phyloP scores from a whole-genome alignment of 1,140 invertebrate species.

The Euura saliciscinereae region DNA sequence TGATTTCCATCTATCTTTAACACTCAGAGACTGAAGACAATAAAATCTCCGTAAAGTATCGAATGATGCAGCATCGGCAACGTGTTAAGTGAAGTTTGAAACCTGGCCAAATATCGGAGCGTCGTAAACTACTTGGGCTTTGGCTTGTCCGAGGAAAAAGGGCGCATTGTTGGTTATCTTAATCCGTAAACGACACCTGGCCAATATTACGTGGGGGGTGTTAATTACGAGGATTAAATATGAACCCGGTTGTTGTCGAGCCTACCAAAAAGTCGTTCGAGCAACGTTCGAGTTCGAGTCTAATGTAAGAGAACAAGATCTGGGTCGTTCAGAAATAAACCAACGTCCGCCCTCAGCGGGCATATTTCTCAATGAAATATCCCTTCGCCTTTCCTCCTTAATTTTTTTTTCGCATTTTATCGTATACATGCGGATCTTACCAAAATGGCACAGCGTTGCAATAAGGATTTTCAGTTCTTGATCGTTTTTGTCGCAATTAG shows the following conservation, averaged over 20 bases:
- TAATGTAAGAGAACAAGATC: constrained; percentile 33
- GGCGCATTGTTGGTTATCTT: background rate
- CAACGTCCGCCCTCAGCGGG: constrained; percentile 40
- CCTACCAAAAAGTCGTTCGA: background rate
- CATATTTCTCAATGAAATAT: constrained; percentile 39
- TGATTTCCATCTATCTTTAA: no score
- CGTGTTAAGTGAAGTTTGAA: no score
- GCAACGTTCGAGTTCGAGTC: no score
- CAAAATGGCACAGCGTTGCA: no score
- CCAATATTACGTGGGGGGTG: constrained; percentile 38
- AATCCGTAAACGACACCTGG: constrained; percentile 24
- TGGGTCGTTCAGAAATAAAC: constrained; percentile 56
- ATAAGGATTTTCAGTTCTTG: no score
- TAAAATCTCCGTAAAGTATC: no score
- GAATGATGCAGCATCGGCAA: no score
- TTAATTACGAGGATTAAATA: constrained; percentile 56
- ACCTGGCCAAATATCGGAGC: no score
- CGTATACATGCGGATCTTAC: constrained; percentile 9
- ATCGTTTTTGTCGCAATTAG: constrained; percentile 44
- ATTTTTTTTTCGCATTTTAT: constrained; percentile 22
- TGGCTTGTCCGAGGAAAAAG: background rate
- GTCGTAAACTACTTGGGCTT: no score
- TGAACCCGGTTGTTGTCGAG: constrained; percentile 39
- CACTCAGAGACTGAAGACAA: no score
- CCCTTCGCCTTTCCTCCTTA: constrained; percentile 18